These are phyloP conservation scores for Chloroceryle inda DNA, from an alignment of 2,797 vertebrate species.

Conservation along the genomic window DNA sequence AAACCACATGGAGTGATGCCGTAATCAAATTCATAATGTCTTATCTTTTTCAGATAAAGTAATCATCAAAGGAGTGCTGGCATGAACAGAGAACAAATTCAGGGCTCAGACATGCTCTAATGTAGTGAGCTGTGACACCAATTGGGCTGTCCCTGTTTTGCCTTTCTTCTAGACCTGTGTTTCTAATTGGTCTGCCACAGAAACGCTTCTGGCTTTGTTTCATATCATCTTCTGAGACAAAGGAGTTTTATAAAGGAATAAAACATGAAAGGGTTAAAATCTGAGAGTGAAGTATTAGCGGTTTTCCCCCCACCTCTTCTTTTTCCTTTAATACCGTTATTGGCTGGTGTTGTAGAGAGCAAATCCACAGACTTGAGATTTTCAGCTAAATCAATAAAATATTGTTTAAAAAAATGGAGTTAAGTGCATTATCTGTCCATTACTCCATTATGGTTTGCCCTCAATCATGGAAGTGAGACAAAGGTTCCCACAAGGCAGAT, in stretches of 20 bases:
- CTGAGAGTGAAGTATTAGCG: neutral
- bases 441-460: constrained; percentile 40
- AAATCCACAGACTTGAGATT: constrained; percentile 15
- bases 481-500: constrained; percentile 48
- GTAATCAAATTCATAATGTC: constrained; percentile 45
- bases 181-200: neutral
- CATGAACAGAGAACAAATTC: constrained; percentile 58
- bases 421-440: constrained; percentile 59
- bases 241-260: neutral
- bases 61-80: constrained; percentile 39
- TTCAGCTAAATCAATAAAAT: constrained; percentile 68
- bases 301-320: neutral
- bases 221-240: neutral
- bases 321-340: neutral
- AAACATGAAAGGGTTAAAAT: constrained; percentile 1
- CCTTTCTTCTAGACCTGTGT: constrained; percentile 19
- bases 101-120: constrained; percentile 58
- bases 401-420: constrained; percentile 47
- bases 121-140: constrained; percentile 53
- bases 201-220: neutral
- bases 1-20: constrained; percentile 5
- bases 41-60: constrained; percentile 58
- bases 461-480: constrained; percentile 29
- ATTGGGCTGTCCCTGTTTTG: constrained; percentile 56
- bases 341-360: neutral